Evolutionary conservation across 2,888 invertebrate species (phyloP), one percentile per base, ranked within the genome.

Genomic region (Phasia obesa): DNA sequence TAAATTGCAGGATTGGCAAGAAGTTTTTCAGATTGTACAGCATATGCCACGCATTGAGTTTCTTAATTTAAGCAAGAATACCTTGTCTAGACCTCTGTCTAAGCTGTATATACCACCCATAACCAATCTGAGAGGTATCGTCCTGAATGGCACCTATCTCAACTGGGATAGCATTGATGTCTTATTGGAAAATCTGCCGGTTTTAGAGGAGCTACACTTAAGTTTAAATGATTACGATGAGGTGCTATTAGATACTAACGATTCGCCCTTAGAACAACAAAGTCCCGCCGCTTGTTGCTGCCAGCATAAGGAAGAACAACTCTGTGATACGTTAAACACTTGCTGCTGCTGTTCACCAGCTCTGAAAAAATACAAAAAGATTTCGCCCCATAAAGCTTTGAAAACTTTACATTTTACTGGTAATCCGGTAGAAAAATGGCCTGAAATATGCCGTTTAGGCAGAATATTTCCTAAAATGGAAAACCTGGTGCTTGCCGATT

Each of bases 41-140:
- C 95, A 96, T 89, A 96, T 97, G 93, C 98, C 98, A 31, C 94
- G 95, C 86, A 94, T 98, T 84, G 95, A 96, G 88, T 98, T 98
- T 91, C 94, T 98, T 64, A 98, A 98, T 91, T 92, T 98, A 86
- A 98, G 98, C 90, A 97, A 97, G 92, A 98, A 98, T 91, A 94
- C 94, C 84, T 92, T 97, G 47, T 94, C 95, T 42, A 94, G 95
- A 70, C 95, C 95, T 67, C 92, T 96, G 25, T 93, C 93, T 84
- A 92, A 93, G 7, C 75, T 84, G 80, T 19, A 70, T 84, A 87
- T 87, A 67, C 87, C 89, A 17, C 88, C 90, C 3, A 93, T 93
- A 35, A 92, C 92, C 78, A 93, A 93, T 87, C 92, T 96, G 38
- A 94, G 94, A 85, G 95, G 95, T 89, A 93, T 98, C 80, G 96